Evolutionary conservation across 2,113 vertebrate species (phyloP), one percentile per base, ranked within the genome.

Genomic region (Pagrus major): DNA sequence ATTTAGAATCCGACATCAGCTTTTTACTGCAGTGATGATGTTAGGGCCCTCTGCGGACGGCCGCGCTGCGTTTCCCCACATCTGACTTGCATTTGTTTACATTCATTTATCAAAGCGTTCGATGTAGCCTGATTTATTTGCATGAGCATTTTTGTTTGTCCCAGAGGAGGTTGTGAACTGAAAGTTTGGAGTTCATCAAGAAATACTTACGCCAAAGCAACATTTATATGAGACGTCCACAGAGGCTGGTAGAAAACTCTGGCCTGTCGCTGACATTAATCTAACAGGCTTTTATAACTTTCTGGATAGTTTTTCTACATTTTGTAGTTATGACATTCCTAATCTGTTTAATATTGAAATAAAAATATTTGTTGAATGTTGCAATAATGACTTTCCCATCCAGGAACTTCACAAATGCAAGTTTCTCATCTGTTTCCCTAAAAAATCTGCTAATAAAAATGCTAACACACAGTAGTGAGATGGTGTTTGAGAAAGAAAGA

Each of bases 51-150:
- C 55, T 4, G 29, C 5, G 78, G 80, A 77, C 42, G 7, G 2
- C 63, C 20, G 6, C n/a, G 70, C 81, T 75, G 87, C 49, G 18
- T 56, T 78, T 66, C 65, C 39, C 72, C 78, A 91, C 87, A 88
- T 91, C 88, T 91, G 87, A 93, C 78, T 89, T 56, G 83, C 79
- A 84, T 90, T 91, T 89, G 83, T 89, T 92, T 91, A 88, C 83
- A 77, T 88, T 83, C 83, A 86, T 91, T 89, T 87, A 85, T 91
- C 83, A 88, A 71, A 84, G 78, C 49, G 52, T 87, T 86, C 78
- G 75, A 87, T 84, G 83, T 56, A 70, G 76, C 72, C 65, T 78
- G 80, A 83, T 91, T 89, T 91, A 90, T 88, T 91, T 85, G 73
- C 79, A 54, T 64, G 71, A 80, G 80, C 78, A 68, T 78, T 86